phyloP scores from a whole-genome alignment of 2,888 invertebrate genomes.

The Molorchus minor region DNA sequence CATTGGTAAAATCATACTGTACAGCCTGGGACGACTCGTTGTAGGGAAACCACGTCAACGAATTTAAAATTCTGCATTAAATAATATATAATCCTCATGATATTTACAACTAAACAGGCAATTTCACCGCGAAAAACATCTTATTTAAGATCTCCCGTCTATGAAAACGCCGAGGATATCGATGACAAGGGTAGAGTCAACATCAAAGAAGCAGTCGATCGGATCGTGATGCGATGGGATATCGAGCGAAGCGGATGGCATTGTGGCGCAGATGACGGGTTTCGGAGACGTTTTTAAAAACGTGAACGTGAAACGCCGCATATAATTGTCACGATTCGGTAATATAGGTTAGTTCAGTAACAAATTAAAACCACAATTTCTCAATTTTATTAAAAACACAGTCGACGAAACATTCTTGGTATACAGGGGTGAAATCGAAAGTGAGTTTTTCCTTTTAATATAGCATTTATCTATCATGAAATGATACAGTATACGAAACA shows the following conservation, averaged over 20 bases:
- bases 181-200: constrained; percentile 20
- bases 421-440: too few species aligned
- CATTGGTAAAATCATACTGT: too few species aligned
- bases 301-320: too few species aligned
- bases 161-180: constrained; percentile 16
- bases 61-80: not conserved
- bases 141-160: constrained; percentile 17
- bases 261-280: constrained; percentile 8
- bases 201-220: constrained; percentile 10
- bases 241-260: constrained; percentile 7
- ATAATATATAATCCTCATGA: not conserved
- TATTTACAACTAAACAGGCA: constrained; percentile 8
- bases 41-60: not conserved
- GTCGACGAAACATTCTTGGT: too few species aligned
- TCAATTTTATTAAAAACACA: too few species aligned
- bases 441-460: too few species aligned
- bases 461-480: too few species aligned
- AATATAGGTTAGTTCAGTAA: too few species aligned
- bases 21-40: too few species aligned
- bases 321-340: too few species aligned
- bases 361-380: too few species aligned
- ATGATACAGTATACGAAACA: too few species aligned
- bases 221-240: constrained; percentile 15
- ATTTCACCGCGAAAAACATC: constrained; percentile 9
- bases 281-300: constrained; percentile 3